A percentile compares a stretch with the other conserved stretches of the same genome.
These are phyloP conservation scores for Microplitis mediator DNA, from an alignment of 1,140 invertebrate species.

Conservation along the genomic window DNA sequence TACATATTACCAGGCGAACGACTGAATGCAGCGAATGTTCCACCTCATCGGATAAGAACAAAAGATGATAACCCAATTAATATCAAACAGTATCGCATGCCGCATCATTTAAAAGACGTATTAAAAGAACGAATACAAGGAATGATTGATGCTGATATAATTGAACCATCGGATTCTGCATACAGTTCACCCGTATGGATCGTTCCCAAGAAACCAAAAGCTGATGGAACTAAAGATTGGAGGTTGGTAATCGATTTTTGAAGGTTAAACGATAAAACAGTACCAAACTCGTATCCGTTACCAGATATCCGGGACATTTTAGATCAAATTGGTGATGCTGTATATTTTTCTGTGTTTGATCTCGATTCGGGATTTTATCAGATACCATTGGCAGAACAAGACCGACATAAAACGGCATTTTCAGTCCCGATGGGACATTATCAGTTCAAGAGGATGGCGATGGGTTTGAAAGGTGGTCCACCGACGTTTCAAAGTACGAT, in stretches of 20 bases:
- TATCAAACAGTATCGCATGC: background rate
- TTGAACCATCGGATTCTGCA: background rate
- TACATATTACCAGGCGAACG: constrained; percentile 3
- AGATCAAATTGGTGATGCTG: background rate
- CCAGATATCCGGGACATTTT: background rate
- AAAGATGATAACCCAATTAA: background rate
- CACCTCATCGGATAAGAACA: constrained; percentile 13
- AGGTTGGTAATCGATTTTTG: background rate
- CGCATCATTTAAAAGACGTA: background rate
- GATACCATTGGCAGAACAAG: background rate
- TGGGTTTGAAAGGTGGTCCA: constrained; percentile 4
- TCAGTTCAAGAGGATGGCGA: background rate
- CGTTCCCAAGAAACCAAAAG: background rate
- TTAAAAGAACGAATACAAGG: background rate
- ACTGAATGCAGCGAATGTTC: background rate
- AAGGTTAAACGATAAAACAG: background rate
- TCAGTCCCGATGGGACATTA: background rate
- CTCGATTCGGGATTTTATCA: background rate
- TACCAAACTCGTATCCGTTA: background rate
- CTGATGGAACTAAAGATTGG: background rate
- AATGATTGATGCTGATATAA: background rate
- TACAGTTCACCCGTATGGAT: background rate
- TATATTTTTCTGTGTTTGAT: background rate
- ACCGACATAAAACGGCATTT: background rate
- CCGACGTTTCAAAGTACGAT: background rate